Evolutionary conservation across 2,113 vertebrate genomes (phyloP), one percentile per base, ranked within the genome.

Genomic region (Castor canadensis): DNA sequence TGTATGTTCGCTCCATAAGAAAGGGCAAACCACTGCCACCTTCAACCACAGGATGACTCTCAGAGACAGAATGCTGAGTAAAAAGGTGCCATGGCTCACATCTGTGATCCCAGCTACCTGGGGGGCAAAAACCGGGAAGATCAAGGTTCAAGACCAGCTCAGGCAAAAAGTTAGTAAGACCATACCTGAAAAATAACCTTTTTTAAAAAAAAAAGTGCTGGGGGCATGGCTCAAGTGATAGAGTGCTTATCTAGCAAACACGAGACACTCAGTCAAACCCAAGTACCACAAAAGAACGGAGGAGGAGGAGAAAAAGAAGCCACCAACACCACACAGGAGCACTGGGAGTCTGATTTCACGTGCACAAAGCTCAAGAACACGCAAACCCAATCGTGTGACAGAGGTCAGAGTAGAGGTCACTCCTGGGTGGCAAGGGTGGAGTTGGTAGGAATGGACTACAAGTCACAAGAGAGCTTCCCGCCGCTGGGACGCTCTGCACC

Each of bases 31-130:
- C 73, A 9, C 1, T 0, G 3, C 6, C 0, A 0, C 10, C 0
- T 3, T 35, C 22, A 0, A 0, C 32, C 1, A 6, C 47, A 54
- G 40, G 43, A 3, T 0, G 62, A 38, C 4, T 47, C 62, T 71
- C 45, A 9, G 28, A 1, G 47, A 20, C 49, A 0, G 5, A 1
- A 22, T 3, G 4, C n/a, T 8, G 9, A 35, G n/a, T n/a, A n/a
- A n/a, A n/a, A n/a, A n/a, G n/a, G n/a, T n/a, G n/a, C n/a, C n/a
- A 54, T 40, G 64, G 24, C 58, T 60, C 58, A 60, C 6, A 20
- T 26, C 24, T 60, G 24, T 28, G 5, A 60, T 28, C 58, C 58
- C 28, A 60, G 58, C 58, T 60, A 60, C 58, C 0, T 7, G 28
- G 58, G 10, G 9, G 28, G 58, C 58, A 26, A 26, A 60, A 26